Base-by-base conservation (phyloP, 2,888 invertebrate species). In the Plagiodera versicolora region DNA sequence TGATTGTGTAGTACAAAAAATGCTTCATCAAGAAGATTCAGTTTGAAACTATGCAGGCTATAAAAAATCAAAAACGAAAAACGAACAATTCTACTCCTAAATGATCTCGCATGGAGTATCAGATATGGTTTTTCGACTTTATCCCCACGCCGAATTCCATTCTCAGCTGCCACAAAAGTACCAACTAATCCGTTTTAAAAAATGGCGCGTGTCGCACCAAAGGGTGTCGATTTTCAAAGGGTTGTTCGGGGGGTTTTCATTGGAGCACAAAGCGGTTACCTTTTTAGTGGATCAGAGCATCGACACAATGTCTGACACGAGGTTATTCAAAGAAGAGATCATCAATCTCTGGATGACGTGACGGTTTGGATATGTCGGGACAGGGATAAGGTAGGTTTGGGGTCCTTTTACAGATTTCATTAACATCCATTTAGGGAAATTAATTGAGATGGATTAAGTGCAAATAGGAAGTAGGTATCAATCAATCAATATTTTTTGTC, bases 291-390 rank as follows among this genome's bases (percentile, higher is more conserved):
- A 72, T 72, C 32, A 63, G 51, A 45, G 53, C 18, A n/a, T 65
- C 63, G 63, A 65, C 65, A 70, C 72, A 71, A 69, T 67, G 70
- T 69, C 70, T 61, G 70, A 67, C 70, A 65, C 53, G 65, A 63
- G 67, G 69, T 67, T 63, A 63, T 63, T 59, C 65, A 60, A n/a
- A n/a, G 60, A 63, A 52, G 47, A 56, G 65, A 66, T 69, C 68
- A 74, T 74, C 74, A 73, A 74, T 74, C 74, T 71, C 61, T 49
- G 60, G 66, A 66, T 72, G 72, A 73, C 72, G 67, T 66, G 63
- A 71, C 69, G 67, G 70, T 71, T 71, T 72, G 20, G 69, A 20
- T n/a, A n/a, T n/a, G n/a, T n/a, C n/a, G n/a, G n/a, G n/a, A n/a
- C n/a, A n/a, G n/a, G n/a, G n/a, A n/a, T n/a, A n/a, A n/a, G 57